phyloP scores from a whole-genome alignment of 2,888 invertebrate species.

The Nomada flava region DNA sequence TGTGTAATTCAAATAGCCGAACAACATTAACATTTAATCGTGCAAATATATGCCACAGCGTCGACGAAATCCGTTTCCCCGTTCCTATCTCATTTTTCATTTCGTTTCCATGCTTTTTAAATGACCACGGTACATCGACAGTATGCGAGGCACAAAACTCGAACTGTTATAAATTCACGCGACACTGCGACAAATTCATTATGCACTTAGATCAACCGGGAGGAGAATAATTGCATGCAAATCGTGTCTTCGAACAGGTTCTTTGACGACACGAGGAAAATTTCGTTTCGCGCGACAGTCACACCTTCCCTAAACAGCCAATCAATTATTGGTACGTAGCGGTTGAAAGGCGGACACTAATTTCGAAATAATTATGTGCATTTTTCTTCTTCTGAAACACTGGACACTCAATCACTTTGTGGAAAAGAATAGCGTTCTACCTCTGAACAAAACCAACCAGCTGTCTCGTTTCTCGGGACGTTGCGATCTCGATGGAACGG shows the following conservation, averaged over 20 bases:
- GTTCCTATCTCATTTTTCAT: too few species aligned
- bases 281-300: background rate
- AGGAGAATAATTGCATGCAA: slow-evolving; percentile 12
- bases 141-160: too few species aligned
- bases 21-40: too few species aligned
- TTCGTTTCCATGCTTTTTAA: too few species aligned
- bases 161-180: too few species aligned
- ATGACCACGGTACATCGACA: too few species aligned
- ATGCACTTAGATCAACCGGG: background rate
- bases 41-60: too few species aligned
- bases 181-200: background rate
- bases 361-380: background rate
- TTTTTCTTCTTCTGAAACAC: background rate
- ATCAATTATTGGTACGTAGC: background rate
- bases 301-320: background rate
- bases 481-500: slow-evolving; percentile 51
- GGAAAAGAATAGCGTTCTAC: slow-evolving; percentile 38
- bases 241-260: slow-evolving; percentile 21
- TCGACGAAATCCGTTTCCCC: too few species aligned
- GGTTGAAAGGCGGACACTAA: background rate
- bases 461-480: slow-evolving; percentile 69
- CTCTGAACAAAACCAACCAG: slow-evolving; percentile 75
- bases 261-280: background rate
- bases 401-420: background rate
- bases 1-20: too few species aligned